Evolutionary conservation across 2,113 vertebrate species (phyloP).

Genomic region (Herpetotheres cachinnans): DNA sequence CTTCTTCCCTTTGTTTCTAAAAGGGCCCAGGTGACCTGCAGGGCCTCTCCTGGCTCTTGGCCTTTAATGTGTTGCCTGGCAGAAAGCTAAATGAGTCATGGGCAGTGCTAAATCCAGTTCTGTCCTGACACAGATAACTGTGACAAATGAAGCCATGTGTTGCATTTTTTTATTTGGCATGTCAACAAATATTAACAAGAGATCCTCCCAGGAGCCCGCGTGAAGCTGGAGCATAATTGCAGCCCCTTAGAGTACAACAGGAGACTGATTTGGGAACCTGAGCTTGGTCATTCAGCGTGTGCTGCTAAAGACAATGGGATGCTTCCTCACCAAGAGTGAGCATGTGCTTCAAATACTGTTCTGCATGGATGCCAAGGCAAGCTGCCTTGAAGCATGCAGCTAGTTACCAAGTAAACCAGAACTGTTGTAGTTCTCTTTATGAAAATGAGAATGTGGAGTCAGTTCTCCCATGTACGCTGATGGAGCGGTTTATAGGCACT

Average conservation of each 20-base stretch:
- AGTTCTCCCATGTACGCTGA: neutral
- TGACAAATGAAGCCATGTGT: neutral
- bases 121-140: neutral
- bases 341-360: neutral
- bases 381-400: neutral
- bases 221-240: neutral
- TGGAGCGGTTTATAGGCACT: neutral
- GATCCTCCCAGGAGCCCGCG: neutral
- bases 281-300: neutral
- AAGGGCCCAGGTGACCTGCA: neutral
- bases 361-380: neutral
- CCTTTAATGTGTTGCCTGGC: neutral
- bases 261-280: neutral
- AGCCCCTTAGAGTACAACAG: neutral
- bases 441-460: neutral
- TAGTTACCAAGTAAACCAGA: neutral
- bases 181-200: neutral
- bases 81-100: neutral
- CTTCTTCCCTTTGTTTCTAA: neutral
- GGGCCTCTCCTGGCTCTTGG: neutral
- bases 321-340: neutral
- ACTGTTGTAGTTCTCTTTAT: neutral
- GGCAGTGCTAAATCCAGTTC: neutral
- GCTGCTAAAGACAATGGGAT: neutral
- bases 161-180: neutral